These are phyloP conservation scores for Microctonus hyperodae DNA, from an alignment of 2,888 invertebrate species.

Conservation along the genomic window DNA sequence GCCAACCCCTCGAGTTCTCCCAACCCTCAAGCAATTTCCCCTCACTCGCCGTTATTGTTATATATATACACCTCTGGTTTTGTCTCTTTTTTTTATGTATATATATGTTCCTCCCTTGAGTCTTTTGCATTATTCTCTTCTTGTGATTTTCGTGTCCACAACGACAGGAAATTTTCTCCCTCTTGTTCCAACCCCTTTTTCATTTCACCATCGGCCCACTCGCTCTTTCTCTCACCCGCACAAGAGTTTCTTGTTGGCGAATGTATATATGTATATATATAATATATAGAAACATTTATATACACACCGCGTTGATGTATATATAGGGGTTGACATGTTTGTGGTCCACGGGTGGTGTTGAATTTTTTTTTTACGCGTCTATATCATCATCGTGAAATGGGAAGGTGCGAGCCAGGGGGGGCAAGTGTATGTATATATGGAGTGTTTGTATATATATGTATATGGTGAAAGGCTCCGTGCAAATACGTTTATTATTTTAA, in stretches of 20 bases:
- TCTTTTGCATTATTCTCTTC: background rate
- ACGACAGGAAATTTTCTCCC: background rate
- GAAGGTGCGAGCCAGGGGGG: conserved; percentile 1
- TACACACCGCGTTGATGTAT: conserved; percentile 43
- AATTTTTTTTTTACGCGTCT: conserved; percentile 22
- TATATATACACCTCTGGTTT: conserved; percentile 13
- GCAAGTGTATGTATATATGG: background rate
- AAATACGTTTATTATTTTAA: conserved; percentile 59
- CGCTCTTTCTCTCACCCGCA: conserved; percentile 1
- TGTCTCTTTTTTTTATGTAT: conserved; percentile 17
- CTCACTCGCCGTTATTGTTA: background rate
- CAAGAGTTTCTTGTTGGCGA: conserved; percentile 12
- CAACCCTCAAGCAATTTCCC: conserved; percentile 41
- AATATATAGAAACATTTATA: conserved; percentile 58
- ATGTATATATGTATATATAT: too few species aligned
- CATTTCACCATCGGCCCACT: conserved; percentile 3
- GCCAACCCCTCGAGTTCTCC: conserved; percentile 56
- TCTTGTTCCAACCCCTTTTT: background rate
- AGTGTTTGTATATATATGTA: background rate
- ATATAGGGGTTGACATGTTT: conserved; percentile 42
- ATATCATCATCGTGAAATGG: conserved; percentile 27
- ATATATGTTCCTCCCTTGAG: background rate
- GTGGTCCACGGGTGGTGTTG: conserved; percentile 37
- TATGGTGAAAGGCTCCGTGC: conserved; percentile 33
- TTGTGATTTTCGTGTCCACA: conserved; percentile 24